Conservation (phyloP, 2,888 invertebrate genomes). For the Caenorhabditis virilis region DNA sequence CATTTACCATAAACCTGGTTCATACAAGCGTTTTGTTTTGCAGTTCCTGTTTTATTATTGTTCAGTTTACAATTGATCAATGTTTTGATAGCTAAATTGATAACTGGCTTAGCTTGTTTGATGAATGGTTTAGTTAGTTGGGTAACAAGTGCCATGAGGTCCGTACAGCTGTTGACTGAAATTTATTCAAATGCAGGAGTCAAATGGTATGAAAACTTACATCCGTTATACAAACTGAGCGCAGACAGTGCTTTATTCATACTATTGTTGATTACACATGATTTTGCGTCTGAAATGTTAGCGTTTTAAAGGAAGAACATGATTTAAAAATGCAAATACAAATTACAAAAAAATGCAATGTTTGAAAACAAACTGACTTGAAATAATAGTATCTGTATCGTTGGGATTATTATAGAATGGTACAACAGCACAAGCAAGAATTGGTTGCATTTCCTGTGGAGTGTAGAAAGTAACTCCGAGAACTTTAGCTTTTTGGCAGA, state of each 20-base stretch:
- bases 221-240: slow-evolving; percentile 23
- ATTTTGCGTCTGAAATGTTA: slow-evolving; percentile 21
- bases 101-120: slow-evolving; percentile 11
- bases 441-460: slow-evolving; percentile 17
- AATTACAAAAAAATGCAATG: not conserved
- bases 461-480: slow-evolving; percentile 36
- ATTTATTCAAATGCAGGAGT: no score
- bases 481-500: slow-evolving; percentile 21
- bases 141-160: slow-evolving; percentile 22
- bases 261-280: slow-evolving; percentile 37
- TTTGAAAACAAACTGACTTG: slow-evolving; percentile 6
- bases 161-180: slow-evolving; percentile 34
- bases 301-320: no score
- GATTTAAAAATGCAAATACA: not conserved
- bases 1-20: slow-evolving; percentile 27
- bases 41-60: slow-evolving; percentile 24
- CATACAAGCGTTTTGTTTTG: slow-evolving; percentile 32
- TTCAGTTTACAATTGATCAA: slow-evolving; percentile 26
- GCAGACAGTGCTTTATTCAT: slow-evolving; percentile 28
- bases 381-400: slow-evolving; percentile 18
- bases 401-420: slow-evolving; percentile 19
- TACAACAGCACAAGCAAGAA: slow-evolving; percentile 11
- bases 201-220: no score
- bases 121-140: slow-evolving; percentile 19
- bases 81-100: slow-evolving; percentile 11